phyloP scores from a whole-genome alignment of 1,140 invertebrate genomes.

The Coelopa frigida region DNA sequence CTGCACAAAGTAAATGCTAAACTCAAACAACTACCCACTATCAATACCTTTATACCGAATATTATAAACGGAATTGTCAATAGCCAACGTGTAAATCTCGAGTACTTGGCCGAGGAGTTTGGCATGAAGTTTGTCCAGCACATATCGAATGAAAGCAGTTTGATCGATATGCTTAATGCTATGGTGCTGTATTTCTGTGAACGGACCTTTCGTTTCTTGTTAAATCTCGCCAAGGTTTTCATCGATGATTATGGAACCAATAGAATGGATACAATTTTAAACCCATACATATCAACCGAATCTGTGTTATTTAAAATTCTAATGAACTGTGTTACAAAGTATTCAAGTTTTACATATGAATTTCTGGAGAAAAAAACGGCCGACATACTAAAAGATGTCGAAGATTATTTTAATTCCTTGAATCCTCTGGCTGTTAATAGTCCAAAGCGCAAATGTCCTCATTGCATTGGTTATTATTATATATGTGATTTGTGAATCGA shows the following conservation, averaged over 20 bases:
- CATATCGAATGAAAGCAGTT: slow-evolving; percentile 22
- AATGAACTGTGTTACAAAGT: slow-evolving; percentile 26
- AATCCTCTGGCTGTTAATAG: slow-evolving; percentile 14
- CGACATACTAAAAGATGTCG: slow-evolving; percentile 22
- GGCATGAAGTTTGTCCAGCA: slow-evolving; percentile 32
- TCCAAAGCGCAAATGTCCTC: slow-evolving; percentile 18
- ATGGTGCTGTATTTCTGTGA: slow-evolving; percentile 24
- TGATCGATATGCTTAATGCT: slow-evolving; percentile 26
- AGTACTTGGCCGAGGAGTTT: slow-evolving; percentile 16
- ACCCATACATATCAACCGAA: slow-evolving; percentile 34
- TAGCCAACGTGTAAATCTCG: slow-evolving; percentile 18
- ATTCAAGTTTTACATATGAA: slow-evolving; percentile 21
- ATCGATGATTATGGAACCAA: slow-evolving; percentile 27
- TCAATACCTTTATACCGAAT: no score
- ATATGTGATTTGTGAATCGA: slow-evolving; percentile 21
- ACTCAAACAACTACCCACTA: slow-evolving; percentile 14
- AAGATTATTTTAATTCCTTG: slow-evolving; percentile 17
- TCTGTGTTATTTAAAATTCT: slow-evolving; percentile 29
- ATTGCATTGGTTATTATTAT: slow-evolving; percentile 29
- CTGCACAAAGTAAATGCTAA: slow-evolving; percentile 23
- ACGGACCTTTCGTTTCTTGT: slow-evolving; percentile 18
- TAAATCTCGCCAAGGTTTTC: slow-evolving; percentile 28
- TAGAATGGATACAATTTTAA: slow-evolving; percentile 23
- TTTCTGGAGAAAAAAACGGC: slow-evolving; percentile 20
- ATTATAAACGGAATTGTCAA: slow-evolving; percentile 10